Evolutionary conservation across 2,888 invertebrate species (phyloP).

Genomic region (Selenia dentaria): DNA sequence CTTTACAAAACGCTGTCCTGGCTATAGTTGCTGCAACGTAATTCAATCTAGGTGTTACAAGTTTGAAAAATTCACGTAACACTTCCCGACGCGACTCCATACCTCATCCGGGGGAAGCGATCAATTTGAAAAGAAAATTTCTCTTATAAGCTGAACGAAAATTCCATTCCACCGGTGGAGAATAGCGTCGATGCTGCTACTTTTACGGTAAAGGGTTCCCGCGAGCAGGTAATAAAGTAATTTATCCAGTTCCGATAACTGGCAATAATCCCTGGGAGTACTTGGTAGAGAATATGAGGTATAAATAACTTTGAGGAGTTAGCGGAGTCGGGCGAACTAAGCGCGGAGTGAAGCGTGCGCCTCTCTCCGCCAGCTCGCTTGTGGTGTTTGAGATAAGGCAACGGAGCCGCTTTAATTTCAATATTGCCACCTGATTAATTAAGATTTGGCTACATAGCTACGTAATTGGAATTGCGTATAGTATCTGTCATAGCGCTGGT

Average conservation of each 20-base stretch:
- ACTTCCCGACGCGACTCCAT: conserved; percentile 35
- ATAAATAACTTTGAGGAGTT: conserved; percentile 27
- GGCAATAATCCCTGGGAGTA: conserved; percentile 68
- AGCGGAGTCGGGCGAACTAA: conserved; percentile 9
- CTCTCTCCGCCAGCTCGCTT: neutral
- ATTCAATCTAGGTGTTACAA: conserved; percentile 23
- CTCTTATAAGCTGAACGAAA: conserved; percentile 59
- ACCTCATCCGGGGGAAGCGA: conserved; percentile 52
- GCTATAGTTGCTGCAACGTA: conserved; percentile 10
- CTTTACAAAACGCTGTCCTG: neutral
- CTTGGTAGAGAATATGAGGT: conserved; percentile 28
- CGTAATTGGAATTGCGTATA: conserved; percentile 22
- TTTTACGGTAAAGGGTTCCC: conserved; percentile 64
- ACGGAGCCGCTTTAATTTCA: conserved; percentile 31
- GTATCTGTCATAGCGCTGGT: conserved; percentile 12
- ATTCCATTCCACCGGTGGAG: conserved; percentile 62
- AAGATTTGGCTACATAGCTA: conserved; percentile 31
- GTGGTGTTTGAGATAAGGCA: conserved; percentile 31
- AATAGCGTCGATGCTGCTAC: conserved; percentile 59
- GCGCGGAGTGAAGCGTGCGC: conserved; percentile 1
- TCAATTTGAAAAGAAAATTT: conserved; percentile 66
- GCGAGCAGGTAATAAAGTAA: conserved; percentile 75
- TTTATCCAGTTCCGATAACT: conserved; percentile 79
- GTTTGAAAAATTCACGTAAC: conserved; percentile 24
- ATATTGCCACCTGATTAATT: conserved; percentile 38